Percentiles rank a stretch among this genome's conserved stretches.
phyloP scores from a whole-genome alignment of 2,113 vertebrate species.

The Cyprinus carpio region DNA sequence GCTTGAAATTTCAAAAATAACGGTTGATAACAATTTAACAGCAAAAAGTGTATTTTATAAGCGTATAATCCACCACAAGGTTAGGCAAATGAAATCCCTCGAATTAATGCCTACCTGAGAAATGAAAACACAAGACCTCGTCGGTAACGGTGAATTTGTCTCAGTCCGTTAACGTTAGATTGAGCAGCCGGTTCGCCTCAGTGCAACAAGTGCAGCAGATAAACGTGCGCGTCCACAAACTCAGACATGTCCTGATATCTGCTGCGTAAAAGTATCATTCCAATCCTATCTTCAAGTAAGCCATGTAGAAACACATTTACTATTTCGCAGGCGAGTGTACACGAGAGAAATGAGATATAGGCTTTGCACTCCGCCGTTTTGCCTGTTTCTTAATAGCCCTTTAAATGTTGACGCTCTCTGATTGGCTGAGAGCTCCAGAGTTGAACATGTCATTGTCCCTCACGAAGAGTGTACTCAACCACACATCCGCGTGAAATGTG shows the following conservation, averaged over 20 bases:
- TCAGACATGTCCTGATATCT: conserved; percentile 7
- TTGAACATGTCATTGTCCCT: conserved; percentile 28
- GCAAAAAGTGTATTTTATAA: neutral
- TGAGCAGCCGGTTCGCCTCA: conserved; percentile 1
- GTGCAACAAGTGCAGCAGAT: conserved; percentile 61
- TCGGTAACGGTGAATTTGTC: conserved; percentile 20
- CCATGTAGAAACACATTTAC: neutral
- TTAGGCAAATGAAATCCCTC: neutral
- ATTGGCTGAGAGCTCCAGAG: conserved; percentile 58
- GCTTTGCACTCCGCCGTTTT: conserved; percentile 27
- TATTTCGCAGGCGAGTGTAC: neutral
- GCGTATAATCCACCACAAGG: neutral
- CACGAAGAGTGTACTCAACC: conserved; percentile 40
- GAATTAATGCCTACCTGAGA: neutral
- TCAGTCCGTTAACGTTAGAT: conserved; percentile 34
- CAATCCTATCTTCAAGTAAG: conserved; percentile 39
- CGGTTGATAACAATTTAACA: neutral
- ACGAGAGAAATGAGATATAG: conserved; percentile 33
- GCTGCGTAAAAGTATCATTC: neutral
- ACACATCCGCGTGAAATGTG: neutral
- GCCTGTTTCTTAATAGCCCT: conserved; percentile 50
- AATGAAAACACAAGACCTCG: conserved; percentile 5
- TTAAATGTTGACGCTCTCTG: conserved; percentile 57
- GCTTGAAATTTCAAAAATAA: conserved; percentile 26
- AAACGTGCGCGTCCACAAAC: conserved; percentile 23